phyloP scores from a whole-genome alignment of 2,888 invertebrate genomes.

The Uropetala carovei region DNA sequence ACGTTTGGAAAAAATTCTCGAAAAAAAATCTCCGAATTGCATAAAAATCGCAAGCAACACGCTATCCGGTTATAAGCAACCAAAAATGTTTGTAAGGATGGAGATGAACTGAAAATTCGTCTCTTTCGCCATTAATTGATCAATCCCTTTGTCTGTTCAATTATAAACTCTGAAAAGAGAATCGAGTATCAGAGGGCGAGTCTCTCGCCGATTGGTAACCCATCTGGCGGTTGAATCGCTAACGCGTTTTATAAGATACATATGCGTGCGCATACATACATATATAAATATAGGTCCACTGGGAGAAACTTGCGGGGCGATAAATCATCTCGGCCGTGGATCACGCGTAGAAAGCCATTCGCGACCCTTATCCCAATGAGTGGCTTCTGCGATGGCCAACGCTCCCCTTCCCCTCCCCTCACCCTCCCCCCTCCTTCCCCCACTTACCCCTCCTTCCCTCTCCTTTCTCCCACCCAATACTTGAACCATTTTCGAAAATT shows the following conservation, averaged over 20 bases:
- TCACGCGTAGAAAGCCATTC: constrained; percentile 48
- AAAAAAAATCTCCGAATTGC: too few relatives aligned
- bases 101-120: too few relatives aligned
- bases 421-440: neutral
- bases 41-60: too few relatives aligned
- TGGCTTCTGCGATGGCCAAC: constrained; percentile 50
- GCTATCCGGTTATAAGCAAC: too few relatives aligned
- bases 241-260: constrained; percentile 40
- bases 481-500: neutral
- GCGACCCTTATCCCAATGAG: constrained; percentile 58
- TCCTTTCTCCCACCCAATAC: too few relatives aligned
- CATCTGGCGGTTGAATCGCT: constrained; percentile 43
- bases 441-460: neutral
- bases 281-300: constrained; percentile 43
- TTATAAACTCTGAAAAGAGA: neutral
- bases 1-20: too few relatives aligned
- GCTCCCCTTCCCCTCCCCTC: neutral
- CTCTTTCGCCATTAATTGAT: neutral
- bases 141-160: neutral
- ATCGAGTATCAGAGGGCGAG: neutral
- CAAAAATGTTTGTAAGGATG: too few relatives aligned
- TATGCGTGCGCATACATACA: constrained; percentile 17
- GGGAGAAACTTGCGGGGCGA: constrained; percentile 20
- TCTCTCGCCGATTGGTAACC: constrained; percentile 24
- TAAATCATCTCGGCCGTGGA: constrained; percentile 53